A percentile compares a stretch with the other conserved stretches of the same genome.
Evolutionary conservation across 2,888 invertebrate genomes (phyloP).

Genomic region (Arctia plantaginis): DNA sequence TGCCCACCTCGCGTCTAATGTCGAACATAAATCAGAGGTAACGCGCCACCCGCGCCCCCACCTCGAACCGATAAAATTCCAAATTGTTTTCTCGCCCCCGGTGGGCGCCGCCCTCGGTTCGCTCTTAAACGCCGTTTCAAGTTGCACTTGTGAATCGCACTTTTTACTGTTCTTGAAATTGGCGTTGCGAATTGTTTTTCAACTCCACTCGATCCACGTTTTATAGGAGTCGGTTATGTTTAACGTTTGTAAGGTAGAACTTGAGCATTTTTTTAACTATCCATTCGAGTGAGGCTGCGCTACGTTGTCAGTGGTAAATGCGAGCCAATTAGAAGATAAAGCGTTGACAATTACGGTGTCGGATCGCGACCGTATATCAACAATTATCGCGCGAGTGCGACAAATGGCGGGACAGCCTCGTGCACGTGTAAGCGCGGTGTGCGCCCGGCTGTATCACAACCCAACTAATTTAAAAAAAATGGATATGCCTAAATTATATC

Average conservation of each 20-base stretch:
- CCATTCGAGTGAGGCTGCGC: constrained; percentile 67
- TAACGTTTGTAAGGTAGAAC: constrained; percentile 51
- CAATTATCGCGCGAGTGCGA: constrained; percentile 85
- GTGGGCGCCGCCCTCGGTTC: constrained; percentile 84
- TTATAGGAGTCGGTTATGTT: constrained; percentile 64
- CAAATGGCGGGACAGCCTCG: constrained; percentile 77
- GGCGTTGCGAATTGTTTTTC: constrained; percentile 83
- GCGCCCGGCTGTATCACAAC: constrained; percentile 50
- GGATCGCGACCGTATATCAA: constrained; percentile 86
- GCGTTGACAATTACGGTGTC: constrained; percentile 85
- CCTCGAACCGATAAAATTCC: constrained; percentile 82
- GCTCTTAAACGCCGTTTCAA: constrained; percentile 86
- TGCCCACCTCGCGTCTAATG: constrained; percentile 76
- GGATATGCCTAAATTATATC: constrained; percentile 35
- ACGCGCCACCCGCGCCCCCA: constrained; percentile 69
- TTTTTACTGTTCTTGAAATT: constrained; percentile 85
- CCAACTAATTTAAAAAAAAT: constrained; percentile 37
- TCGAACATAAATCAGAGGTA: constrained; percentile 83
- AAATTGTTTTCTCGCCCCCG: constrained; percentile 86
- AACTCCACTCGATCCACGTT: constrained; percentile 69
- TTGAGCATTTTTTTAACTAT: constrained; percentile 73
- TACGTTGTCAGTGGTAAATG: constrained; percentile 85
- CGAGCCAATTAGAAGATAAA: constrained; percentile 87
- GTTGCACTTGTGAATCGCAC: constrained; percentile 86
- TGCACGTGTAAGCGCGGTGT: constrained; percentile 75